These are phyloP conservation scores for Encarsia formosa DNA, from an alignment of 2,888 invertebrate species.

Conservation along the genomic window DNA sequence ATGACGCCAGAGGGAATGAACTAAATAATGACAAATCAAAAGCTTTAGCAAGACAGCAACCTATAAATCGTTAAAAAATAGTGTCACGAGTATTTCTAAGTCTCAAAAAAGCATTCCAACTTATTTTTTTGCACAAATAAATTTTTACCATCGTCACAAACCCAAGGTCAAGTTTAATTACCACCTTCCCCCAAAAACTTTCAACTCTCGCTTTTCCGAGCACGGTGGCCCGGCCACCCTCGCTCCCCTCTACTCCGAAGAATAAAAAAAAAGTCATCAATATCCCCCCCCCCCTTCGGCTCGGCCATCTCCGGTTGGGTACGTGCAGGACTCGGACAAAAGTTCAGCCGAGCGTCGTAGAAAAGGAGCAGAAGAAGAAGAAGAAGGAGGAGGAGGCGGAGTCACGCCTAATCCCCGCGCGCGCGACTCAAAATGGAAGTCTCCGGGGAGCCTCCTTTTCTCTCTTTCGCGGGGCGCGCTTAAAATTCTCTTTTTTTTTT, in stretches of 20 bases:
- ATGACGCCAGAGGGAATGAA: too few species aligned
- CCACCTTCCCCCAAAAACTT: too few species aligned
- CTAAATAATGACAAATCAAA: too few species aligned
- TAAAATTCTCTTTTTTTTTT: too few species aligned
- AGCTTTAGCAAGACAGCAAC: too few species aligned
- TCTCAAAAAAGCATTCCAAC: too few species aligned
- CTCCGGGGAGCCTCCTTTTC: conserved; percentile 42
- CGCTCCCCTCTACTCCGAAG: neutral
- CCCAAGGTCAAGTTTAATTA: too few species aligned
- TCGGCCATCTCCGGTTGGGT: neutral
- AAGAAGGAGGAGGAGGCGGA: conserved; percentile 42
- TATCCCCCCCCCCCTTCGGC: conserved; percentile 37
- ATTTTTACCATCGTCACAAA: too few species aligned
- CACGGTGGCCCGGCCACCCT: conserved; percentile 35
- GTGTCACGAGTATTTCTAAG: too few species aligned
- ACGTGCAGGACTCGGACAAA: neutral
- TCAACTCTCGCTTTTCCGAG: conserved; percentile 32
- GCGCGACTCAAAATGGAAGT: conserved; percentile 52
- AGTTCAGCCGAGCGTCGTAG: conserved; percentile 33
- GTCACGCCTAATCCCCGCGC: conserved; percentile 49
- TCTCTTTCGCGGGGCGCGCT: too few species aligned
- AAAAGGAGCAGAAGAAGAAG: conserved; percentile 32
- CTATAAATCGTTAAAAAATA: too few species aligned
- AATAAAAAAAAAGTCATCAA: conserved; percentile 44
- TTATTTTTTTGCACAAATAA: too few species aligned